phyloP scores from a whole-genome alignment of 92 coral and sea anemone species.

The Phenganax stokvisi region DNA sequence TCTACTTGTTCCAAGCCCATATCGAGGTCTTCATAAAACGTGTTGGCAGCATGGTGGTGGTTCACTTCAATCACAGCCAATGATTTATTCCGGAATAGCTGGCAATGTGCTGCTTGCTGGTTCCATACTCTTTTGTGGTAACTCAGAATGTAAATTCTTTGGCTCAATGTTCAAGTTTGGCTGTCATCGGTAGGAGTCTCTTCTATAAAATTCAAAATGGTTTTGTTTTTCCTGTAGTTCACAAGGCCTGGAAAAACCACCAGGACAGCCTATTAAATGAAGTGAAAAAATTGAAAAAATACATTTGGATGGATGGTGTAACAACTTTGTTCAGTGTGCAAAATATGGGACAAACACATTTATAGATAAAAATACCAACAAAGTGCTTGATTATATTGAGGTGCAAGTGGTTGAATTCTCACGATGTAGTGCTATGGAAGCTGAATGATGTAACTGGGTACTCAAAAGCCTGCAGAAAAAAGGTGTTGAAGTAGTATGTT shows the following conservation, averaged over 20 bases:
- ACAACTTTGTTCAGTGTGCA: constrained; percentile 55
- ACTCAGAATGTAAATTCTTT: constrained; percentile 38
- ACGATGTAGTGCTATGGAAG: no score
- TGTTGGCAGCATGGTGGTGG: constrained; percentile 45
- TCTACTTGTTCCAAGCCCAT: constrained; percentile 41
- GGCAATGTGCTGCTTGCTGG: constrained; percentile 51
- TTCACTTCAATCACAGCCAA: constrained; percentile 46
- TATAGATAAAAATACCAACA: no score
- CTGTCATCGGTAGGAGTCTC: constrained; percentile 40
- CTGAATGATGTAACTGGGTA: no score
- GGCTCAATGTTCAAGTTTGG: constrained; percentile 43
- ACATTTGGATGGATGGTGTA: constrained; percentile 48
- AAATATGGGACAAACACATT: neutral
- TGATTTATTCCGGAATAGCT: constrained; percentile 32
- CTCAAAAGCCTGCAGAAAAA: no score
- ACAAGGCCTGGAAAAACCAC: constrained; percentile 55
- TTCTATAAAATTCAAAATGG: constrained; percentile 46
- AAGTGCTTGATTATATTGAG: no score
- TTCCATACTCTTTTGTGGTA: constrained; percentile 49
- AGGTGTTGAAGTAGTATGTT: neutral
- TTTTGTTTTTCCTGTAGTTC: constrained; percentile 48
- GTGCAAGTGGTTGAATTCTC: no score
- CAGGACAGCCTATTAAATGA: constrained; percentile 20
- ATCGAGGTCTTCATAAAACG: constrained; percentile 17
- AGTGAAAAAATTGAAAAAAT: constrained; percentile 24